These are phyloP conservation scores for Dasysyrphus albostriatus DNA, from an alignment of 2,888 invertebrate species.

Conservation along the genomic window DNA sequence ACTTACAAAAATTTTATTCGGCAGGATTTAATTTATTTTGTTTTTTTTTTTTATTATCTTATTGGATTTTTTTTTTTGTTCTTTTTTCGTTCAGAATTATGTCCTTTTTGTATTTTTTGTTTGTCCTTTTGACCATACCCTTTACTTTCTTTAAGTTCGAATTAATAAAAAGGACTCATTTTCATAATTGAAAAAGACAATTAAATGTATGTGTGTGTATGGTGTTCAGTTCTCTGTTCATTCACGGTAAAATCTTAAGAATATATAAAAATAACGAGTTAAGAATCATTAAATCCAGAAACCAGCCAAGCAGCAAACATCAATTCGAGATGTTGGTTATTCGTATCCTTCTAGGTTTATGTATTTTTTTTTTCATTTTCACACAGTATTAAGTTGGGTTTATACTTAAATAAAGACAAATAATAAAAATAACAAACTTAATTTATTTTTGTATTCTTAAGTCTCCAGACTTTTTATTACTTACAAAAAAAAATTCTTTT, in stretches of 20 bases:
- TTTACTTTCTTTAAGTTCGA: background rate
- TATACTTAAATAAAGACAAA: constrained; percentile 39
- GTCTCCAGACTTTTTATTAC: constrained; percentile 56
- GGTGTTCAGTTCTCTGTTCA: constrained; percentile 8
- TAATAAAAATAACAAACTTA: constrained; percentile 15
- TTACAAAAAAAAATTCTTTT: constrained; percentile 28
- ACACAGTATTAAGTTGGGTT: background rate
- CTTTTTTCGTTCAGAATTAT: background rate
- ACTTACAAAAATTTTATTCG: background rate
- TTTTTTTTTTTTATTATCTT: constrained; percentile 1
- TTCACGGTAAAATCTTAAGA: constrained; percentile 58
- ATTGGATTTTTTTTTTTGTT: background rate
- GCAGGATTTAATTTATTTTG: background rate
- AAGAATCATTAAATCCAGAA: constrained; percentile 70
- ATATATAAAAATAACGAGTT: constrained; percentile 50
- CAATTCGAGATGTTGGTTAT: background rate
- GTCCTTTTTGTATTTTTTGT: background rate
- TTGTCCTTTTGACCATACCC: background rate
- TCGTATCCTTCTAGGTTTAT: background rate
- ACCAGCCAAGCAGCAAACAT: constrained; percentile 22
- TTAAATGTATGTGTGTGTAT: constrained; percentile 48
- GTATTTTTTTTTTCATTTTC: background rate
- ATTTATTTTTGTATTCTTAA: constrained; percentile 30
- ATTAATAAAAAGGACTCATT: constrained; percentile 67
- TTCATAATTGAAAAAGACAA: constrained; percentile 74